phyloP scores from a whole-genome alignment of 2,113 vertebrate genomes.

The Ondatra zibethicus region DNA sequence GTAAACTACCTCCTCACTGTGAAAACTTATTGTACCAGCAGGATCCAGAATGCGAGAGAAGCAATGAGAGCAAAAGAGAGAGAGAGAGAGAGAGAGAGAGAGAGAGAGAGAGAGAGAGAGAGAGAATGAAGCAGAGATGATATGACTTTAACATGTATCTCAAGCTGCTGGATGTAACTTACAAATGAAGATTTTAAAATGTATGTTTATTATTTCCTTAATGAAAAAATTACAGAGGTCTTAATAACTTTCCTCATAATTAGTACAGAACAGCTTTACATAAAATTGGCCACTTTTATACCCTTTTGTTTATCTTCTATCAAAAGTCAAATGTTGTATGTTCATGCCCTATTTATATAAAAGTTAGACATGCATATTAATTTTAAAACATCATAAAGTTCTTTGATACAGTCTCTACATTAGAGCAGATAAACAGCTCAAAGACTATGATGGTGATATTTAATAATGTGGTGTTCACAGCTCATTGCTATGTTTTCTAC shows the following conservation, averaged over 20 bases:
- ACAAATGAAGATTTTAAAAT: constrained; percentile 15
- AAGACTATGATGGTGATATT: not conserved
- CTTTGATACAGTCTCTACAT: not conserved
- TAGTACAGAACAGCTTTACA: not conserved
- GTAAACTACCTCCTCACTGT: constrained; percentile 58
- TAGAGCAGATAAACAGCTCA: not conserved
- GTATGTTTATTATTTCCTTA: not conserved
- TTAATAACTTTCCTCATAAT: not conserved
- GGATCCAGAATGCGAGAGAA: constrained; percentile 59
- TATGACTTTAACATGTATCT: not conserved
- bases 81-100: constrained; percentile 38
- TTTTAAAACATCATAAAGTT: not conserved
- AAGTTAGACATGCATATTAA: not conserved
- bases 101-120: constrained; percentile 59
- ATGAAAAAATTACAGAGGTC: not conserved
- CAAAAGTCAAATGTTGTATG: not conserved
- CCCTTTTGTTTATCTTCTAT: not conserved
- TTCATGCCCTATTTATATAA: not conserved
- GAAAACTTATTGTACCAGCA: constrained; percentile 82
- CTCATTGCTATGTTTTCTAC: not conserved
- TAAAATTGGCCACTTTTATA: not conserved
- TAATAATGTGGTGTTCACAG: not conserved
- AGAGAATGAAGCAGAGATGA: not conserved
- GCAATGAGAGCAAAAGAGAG: constrained; percentile 66
- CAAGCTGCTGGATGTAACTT: not conserved